Evolutionary conservation across 2,797 vertebrate genomes (phyloP).

Genomic region (Acanthurus tractus): DNA sequence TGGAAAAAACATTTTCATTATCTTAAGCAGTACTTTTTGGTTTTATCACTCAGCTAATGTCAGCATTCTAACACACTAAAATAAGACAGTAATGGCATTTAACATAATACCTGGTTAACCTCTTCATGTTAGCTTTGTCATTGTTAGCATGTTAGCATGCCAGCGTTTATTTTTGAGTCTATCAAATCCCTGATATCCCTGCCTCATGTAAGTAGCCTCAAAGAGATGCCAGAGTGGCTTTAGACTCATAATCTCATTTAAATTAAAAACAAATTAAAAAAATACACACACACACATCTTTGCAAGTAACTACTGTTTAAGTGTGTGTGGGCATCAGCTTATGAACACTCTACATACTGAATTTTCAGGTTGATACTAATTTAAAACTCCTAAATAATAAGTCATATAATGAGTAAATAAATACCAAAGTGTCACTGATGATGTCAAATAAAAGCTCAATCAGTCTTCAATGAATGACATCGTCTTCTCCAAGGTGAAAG

Average conservation of each 20-base stretch:
- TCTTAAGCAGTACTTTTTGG: too few species aligned
- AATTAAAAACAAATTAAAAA: too few species aligned
- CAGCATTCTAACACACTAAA: too few species aligned
- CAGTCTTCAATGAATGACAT: not conserved
- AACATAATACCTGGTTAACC: too few species aligned
- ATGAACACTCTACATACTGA: not conserved
- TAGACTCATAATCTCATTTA: not conserved
- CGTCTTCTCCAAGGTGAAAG: not conserved
- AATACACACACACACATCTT: too few species aligned
- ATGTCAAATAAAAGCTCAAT: not conserved
- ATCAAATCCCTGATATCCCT: too few species aligned
- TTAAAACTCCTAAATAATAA: not conserved
- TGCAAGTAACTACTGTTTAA: too few species aligned
- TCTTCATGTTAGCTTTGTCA: not conserved
- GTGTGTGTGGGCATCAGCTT: too few species aligned
- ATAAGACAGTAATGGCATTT: too few species aligned
- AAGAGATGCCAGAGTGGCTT: not conserved
- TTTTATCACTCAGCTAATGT: not conserved
- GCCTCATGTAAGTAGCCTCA: not conserved
- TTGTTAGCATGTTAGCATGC: not conserved
- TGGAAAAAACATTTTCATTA: too few species aligned
- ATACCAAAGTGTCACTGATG: not conserved
- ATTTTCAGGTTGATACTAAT: not conserved
- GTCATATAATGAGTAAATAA: not conserved
- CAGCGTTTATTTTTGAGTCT: too few species aligned